Percentiles rank a stretch among this genome's conserved stretches.
Evolutionary conservation across 37 sponge, comb jelly and placozoan genomes (phyloP).

Genomic region (Corticium candelabrum): DNA sequence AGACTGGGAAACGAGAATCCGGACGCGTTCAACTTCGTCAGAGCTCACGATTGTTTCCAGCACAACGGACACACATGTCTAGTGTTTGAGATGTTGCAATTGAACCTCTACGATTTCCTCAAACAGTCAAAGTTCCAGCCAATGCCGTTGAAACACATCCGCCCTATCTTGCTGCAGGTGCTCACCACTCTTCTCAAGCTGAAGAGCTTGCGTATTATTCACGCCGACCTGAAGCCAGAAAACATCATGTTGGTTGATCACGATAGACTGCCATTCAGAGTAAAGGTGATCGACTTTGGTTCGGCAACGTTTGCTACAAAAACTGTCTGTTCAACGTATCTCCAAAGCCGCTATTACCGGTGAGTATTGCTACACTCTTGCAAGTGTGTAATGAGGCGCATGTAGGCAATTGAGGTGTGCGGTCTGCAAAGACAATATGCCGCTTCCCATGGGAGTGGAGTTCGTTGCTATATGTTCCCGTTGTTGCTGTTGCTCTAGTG

Average conservation of each 20-base stretch:
- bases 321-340: slow-evolving; percentile 55
- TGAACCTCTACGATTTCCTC: slow-evolving; percentile 86
- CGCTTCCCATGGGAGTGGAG: too few relatives aligned
- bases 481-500: too few relatives aligned
- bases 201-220: slow-evolving; percentile 66
- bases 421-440: too few relatives aligned
- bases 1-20: slow-evolving; percentile 42
- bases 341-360: slow-evolving; percentile 92
- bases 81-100: slow-evolving; percentile 84
- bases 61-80: slow-evolving; percentile 86
- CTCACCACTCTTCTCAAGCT: slow-evolving; percentile 63
- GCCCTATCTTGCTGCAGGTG: slow-evolving; percentile 90
- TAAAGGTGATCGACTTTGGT: slow-evolving; percentile 91
- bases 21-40: slow-evolving; percentile 69
- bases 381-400: too few relatives aligned
- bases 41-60: slow-evolving; percentile 76
- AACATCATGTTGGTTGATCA: slow-evolving; percentile 95
- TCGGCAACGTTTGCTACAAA: slow-evolving; percentile 46
- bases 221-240: slow-evolving; percentile 94
- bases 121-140: slow-evolving; percentile 73
- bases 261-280: slow-evolving; percentile 52
- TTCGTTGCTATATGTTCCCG: too few relatives aligned
- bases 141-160: slow-evolving; percentile 69
- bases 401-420: too few relatives aligned
- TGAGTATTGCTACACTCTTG: too few relatives aligned